phyloP scores from a whole-genome alignment of 2,113 vertebrate genomes.

The Pitta sordida region DNA sequence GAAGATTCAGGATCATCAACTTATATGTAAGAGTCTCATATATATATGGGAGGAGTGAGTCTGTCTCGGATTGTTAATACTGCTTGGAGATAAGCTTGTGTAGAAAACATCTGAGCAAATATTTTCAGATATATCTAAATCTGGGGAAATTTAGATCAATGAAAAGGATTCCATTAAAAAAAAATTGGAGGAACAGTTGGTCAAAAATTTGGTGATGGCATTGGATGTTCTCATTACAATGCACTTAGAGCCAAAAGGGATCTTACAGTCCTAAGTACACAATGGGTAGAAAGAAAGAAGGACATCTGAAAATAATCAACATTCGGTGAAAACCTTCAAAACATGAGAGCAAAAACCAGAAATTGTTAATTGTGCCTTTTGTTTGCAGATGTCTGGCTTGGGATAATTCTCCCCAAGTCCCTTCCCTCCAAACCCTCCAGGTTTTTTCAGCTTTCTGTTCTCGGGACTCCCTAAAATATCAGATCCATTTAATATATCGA shows the following conservation, averaged over 20 bases:
- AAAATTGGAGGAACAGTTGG: no score
- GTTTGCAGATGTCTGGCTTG: background rate
- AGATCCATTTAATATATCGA: background rate
- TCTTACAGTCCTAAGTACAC: background rate
- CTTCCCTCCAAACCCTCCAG: accelerated
- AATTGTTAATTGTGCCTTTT: background rate
- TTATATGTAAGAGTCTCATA: background rate
- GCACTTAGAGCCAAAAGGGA: background rate
- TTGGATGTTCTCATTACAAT: background rate
- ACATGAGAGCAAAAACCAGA: background rate
- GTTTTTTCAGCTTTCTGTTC: background rate
- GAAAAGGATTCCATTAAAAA: background rate
- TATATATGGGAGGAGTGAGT: background rate
- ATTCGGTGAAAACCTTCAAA: background rate
- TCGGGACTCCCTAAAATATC: background rate
- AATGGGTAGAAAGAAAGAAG: background rate
- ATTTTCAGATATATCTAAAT: background rate
- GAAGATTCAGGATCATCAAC: background rate
- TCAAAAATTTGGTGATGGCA: background rate
- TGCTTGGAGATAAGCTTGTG: background rate
- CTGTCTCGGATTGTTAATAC: background rate
- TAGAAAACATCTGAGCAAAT: background rate
- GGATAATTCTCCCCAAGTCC: background rate
- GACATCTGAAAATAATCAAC: background rate
- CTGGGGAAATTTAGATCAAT: background rate